These are phyloP conservation scores for Pollenia labialis DNA, from an alignment of 2,888 invertebrate genomes.

Conservation along the genomic window DNA sequence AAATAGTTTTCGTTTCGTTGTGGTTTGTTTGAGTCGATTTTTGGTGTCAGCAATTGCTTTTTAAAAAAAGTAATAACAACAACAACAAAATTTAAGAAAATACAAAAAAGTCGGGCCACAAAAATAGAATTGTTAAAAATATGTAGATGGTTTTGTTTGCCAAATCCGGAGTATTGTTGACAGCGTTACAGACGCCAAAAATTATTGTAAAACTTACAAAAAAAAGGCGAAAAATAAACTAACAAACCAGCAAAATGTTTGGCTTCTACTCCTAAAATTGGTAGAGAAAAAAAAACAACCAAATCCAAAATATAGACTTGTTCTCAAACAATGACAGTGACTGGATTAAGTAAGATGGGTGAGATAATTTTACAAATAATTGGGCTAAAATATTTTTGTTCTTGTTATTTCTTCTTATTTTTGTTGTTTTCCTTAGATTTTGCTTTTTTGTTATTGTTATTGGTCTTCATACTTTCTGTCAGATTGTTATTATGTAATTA, in stretches of 20 bases:
- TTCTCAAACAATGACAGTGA: slow-evolving; percentile 70
- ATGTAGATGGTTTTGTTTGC: slow-evolving; percentile 71
- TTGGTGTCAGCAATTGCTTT: slow-evolving; percentile 73
- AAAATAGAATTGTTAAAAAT: slow-evolving; percentile 63
- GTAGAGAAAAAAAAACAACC: slow-evolving; percentile 9
- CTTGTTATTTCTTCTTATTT: slow-evolving; percentile 10
- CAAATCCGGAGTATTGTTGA: slow-evolving; percentile 73
- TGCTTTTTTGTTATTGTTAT: slow-evolving; percentile 1
- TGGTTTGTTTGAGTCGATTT: slow-evolving; percentile 73
- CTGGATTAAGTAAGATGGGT: slow-evolving; percentile 72
- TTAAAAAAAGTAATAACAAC: slow-evolving; percentile 33
- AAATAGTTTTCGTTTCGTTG: slow-evolving; percentile 59
- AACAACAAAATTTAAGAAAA: slow-evolving; percentile 48
- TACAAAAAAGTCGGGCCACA: slow-evolving; percentile 15
- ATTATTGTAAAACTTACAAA: slow-evolving; percentile 69
- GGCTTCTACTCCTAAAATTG: slow-evolving; percentile 54
- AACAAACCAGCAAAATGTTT: slow-evolving; percentile 71
- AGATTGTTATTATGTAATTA: slow-evolving; percentile 49
- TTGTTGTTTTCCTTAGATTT: slow-evolving; percentile 3
- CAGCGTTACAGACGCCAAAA: slow-evolving; percentile 73
- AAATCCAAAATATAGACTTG: slow-evolving; percentile 67
- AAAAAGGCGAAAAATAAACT: slow-evolving; percentile 62
- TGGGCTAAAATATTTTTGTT: slow-evolving; percentile 66
- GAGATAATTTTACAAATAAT: slow-evolving; percentile 73
- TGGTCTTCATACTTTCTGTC: neutral